Evolutionary conservation across 2,797 vertebrate species (phyloP), one percentile per base, ranked within the genome.

Genomic region (Sandelia bainsii): DNA sequence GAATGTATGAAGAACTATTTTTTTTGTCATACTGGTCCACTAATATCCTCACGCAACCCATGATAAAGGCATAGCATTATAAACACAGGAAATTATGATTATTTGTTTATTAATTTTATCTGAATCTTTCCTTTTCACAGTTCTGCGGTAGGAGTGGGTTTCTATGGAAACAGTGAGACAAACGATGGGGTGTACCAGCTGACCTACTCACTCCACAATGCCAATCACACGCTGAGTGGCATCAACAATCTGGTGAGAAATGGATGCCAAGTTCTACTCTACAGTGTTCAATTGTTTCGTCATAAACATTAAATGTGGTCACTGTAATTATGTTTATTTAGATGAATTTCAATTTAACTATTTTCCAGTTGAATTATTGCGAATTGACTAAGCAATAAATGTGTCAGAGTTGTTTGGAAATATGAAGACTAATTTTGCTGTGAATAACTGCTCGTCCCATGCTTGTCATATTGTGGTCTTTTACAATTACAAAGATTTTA

Each of bases 161-260:
- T 99, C 94, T 99, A 99, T 57, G 98, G 98, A 73, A 99, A 99
- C 95, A 99, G 98, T 0, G 96, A 99, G 94, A 96, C 96, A 93
- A 98, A 97, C 0, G 98, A 99, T 0, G 98, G 97, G 2, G 90
- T 96, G 59, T 95, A 97, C 93, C 97, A 97, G 93, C 94, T 99
- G 89, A 96, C 96, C 91, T 96, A 97, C 67, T 96, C 97, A 69
- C 91, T 99, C 91, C 94, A 96, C 88, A 95, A 95, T 0, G 96
- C 96, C 82, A 98, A 99, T 95, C 96, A 96, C 81, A 99, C 97
- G 6, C 91, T 99, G 84, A 93, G 93, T 0, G 90, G 92, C 86
- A 94, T 98, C 49, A 94, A 96, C 69, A 86, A 89, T 14, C 91
- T 97, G 98, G 98, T 99, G 94, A 96, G 95, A 72, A 51, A 50